A percentile compares a stretch with the other conserved stretches of the same genome.
phyloP scores from a whole-genome alignment of 2,797 vertebrate species.

The Muscicapa comitata region DNA sequence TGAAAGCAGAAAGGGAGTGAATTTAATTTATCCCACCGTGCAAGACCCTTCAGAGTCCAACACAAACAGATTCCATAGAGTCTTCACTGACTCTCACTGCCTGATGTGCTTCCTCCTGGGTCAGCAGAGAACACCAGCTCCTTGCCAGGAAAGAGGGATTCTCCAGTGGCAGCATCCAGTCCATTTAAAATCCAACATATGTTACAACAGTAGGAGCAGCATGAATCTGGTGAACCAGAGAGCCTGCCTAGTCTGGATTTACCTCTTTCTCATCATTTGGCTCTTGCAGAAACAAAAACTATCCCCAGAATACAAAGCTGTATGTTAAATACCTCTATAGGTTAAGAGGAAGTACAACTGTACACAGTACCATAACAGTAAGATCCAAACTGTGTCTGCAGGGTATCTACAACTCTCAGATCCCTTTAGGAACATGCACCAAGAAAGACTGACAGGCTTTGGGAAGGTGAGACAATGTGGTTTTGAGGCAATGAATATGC shows the following conservation, averaged over 20 bases:
- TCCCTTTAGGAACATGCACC: not conserved
- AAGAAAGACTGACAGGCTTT: not conserved
- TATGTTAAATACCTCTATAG: not conserved
- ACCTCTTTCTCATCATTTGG: not conserved
- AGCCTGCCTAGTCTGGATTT: not conserved
- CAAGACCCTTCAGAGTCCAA: not conserved
- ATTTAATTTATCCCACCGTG: not conserved
- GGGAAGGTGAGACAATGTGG: conserved; percentile 7
- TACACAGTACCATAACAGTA: not conserved
- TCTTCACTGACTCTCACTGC: not conserved
- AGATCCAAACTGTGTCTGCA: not conserved
- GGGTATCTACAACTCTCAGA: not conserved
- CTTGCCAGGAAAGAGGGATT: not conserved
- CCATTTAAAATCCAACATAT: not conserved
- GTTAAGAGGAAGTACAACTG: not conserved
- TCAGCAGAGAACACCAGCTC: not conserved
- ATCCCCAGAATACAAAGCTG: not conserved
- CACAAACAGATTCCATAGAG: not conserved
- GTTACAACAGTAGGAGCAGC: not conserved
- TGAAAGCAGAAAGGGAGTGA: not conserved
- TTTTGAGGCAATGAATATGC: conserved; percentile 27
- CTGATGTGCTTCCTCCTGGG: not conserved
- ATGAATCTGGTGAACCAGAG: not conserved
- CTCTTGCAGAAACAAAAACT: not conserved
- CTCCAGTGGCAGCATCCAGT: not conserved